Evolutionary conservation across 2,888 invertebrate genomes (phyloP), one percentile per base, ranked within the genome.

Genomic region (Cybosia mesomella): DNA sequence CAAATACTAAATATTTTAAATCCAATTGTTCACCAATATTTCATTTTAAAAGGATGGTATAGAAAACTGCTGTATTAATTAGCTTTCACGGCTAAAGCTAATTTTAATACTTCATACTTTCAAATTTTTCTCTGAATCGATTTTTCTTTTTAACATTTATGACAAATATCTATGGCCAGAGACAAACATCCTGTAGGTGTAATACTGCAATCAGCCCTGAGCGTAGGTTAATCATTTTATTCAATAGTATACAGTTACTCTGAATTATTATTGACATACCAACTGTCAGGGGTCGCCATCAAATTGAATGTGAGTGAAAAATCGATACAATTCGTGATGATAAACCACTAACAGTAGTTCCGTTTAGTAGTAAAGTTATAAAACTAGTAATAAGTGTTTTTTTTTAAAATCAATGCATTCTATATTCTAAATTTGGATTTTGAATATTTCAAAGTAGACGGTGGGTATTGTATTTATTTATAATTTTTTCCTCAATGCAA

Each of bases 201-300:
- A 77, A 83, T 83, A 82, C 85, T 72, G 68, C 70, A 69, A 75
- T 71, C 80, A 77, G 68, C 82, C 83, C 85, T 75, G 84, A 83
- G 82, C 85, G 85, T 81, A 90, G 92, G 92, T 93, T 94, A 94
- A 94, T 94, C 92, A 93, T 94, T 94, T 93, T 90, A 94, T 94
- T 92, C 92, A 92, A 90, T 91, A 89, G 90, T 93, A 89, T 93
- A 90, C 90, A 77, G 90, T 94, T 92, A 92, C 91, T 76, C 83
- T 76, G 88, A 89, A 91, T 93, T 92, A 93, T 92, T 94, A 93
- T 92, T 93, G 93, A 93, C 91, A 89, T 80, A 87, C 91, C 92
- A 93, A 93, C 90, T 93, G 93, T 89, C 86, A 83, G 79, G 91
- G 92, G 91, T 87, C 75, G 71, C 75, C 76, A 78, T 82, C 82